Percentiles rank a stretch among this genome's conserved stretches.
phyloP scores from a whole-genome alignment of 2,888 invertebrate genomes.

The Syrista parreyssii region DNA sequence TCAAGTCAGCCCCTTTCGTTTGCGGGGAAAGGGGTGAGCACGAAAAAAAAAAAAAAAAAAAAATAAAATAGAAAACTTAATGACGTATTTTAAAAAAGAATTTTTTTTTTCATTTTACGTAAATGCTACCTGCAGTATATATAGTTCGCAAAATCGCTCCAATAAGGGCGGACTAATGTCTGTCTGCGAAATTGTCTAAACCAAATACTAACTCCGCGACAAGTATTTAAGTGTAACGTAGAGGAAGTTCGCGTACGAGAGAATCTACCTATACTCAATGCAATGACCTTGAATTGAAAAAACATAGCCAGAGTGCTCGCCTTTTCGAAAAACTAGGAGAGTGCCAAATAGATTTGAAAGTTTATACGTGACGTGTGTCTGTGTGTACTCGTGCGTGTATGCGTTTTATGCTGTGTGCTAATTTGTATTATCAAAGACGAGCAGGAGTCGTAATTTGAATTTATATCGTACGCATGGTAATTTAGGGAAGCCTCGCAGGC shows the following conservation, averaged over 20 bases:
- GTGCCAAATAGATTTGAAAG: conserved; percentile 59
- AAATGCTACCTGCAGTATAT: not conserved
- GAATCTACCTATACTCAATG: conserved; percentile 44
- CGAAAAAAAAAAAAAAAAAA: not conserved
- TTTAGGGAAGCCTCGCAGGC: not conserved
- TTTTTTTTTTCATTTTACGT: not conserved
- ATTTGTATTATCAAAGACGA: not conserved
- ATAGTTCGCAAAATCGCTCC: not conserved
- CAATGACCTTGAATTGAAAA: conserved; percentile 64
- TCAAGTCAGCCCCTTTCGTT: not conserved
- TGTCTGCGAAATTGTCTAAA: conserved; percentile 25
- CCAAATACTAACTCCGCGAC: conserved; percentile 31
- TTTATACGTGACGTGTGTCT: conserved; percentile 48
- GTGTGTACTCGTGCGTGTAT: not conserved
- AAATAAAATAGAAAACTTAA: not conserved
- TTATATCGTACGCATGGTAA: not conserved
- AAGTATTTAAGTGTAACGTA: conserved; percentile 18
- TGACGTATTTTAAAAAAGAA: not conserved
- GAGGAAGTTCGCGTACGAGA: conserved; percentile 25
- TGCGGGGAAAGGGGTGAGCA: not conserved
- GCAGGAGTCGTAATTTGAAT: not conserved
- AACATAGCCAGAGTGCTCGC: conserved; percentile 59
- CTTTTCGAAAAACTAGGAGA: conserved; percentile 54
- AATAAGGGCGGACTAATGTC: not conserved
- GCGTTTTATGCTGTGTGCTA: conserved; percentile 16